Evolutionary conservation across 2,888 invertebrate species (phyloP).

Genomic region (Cybosia mesomella): DNA sequence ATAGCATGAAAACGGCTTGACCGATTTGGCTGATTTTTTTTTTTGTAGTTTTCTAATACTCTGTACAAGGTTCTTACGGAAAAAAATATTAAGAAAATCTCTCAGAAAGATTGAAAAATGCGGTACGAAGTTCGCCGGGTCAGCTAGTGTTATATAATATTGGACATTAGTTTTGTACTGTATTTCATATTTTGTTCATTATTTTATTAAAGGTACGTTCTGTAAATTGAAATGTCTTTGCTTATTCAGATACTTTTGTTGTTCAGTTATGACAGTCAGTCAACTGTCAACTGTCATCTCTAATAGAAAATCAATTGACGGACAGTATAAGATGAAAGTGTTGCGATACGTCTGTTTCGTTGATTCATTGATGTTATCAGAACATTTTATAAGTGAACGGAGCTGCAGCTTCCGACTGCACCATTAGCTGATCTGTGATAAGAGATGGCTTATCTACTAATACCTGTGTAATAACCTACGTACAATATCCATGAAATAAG

Average conservation of each 20-base stretch:
- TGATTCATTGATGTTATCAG: not conserved
- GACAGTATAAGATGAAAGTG: not conserved
- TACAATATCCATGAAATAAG: too few species aligned
- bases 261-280: too few species aligned
- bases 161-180: too few species aligned
- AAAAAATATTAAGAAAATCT: too few species aligned
- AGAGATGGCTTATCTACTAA: not conserved
- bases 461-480: too few species aligned
- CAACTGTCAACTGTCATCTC: not conserved
- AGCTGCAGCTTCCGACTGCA: not conserved
- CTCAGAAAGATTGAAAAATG: too few species aligned
- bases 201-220: not conserved
- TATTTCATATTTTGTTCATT: not conserved
- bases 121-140: too few species aligned
- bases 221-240: not conserved
- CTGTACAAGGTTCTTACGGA: too few species aligned
- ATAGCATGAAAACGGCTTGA: too few species aligned
- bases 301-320: not conserved
- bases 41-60: too few species aligned
- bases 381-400: not conserved
- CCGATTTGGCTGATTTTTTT: too few species aligned
- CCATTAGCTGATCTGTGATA: not conserved
- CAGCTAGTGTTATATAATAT: too few species aligned
- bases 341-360: not conserved
- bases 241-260: not conserved